Base-by-base conservation (phyloP, 1,140 invertebrate genomes). In the Apocrypta bakeri region DNA sequence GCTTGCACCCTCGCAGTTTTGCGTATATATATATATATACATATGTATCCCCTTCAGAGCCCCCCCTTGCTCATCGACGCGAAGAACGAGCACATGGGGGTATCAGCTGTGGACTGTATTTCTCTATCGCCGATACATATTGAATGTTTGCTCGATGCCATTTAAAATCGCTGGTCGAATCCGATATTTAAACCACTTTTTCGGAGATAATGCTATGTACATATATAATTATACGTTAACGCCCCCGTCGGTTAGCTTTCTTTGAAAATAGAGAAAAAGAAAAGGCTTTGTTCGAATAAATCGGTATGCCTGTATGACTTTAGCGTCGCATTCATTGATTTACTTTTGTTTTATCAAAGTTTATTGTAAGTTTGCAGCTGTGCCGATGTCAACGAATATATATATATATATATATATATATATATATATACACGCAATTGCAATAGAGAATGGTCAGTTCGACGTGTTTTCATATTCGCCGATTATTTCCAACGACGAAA, bases 51-150 rank as follows among this genome's bases (percentile, higher is more conserved):
- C 86, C 82, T 84, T 83, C 27, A 29, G 33, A 29, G 63, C 63
- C 25, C 63, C 63, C 63, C 63, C 48, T 56, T n/a, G 82, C 48
- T 56, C 48, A 56, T 83, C 84, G 27, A 33, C 73, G 31, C 40
- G 37, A 31, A 37, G 29, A 68, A 64, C 33, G 31, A 33, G 31
- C 86, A 84, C 87, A 90, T 89, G 89, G 88, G 88, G 89, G 88
- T 87, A 91, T 91, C 90, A 91, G 90, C 90, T 91, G 90, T 90
- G 87, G 82, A 29, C 24, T 7, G 29, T 3, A 24, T 61, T 73
- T 81, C 73, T 74, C 72, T 80, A 61, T 73, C 11, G 29, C n/a
- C 29, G 17, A 37, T 29, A 17, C 31, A 17, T 6, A 56, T n/a
- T 6, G 14, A 17, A 56, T 56, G 48, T 56, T 56, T n/a, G 48